Percentiles rank a stretch among this genome's conserved stretches.
phyloP scores from a whole-genome alignment of 2,113 vertebrate species.

The Pleuronectes platessa region DNA sequence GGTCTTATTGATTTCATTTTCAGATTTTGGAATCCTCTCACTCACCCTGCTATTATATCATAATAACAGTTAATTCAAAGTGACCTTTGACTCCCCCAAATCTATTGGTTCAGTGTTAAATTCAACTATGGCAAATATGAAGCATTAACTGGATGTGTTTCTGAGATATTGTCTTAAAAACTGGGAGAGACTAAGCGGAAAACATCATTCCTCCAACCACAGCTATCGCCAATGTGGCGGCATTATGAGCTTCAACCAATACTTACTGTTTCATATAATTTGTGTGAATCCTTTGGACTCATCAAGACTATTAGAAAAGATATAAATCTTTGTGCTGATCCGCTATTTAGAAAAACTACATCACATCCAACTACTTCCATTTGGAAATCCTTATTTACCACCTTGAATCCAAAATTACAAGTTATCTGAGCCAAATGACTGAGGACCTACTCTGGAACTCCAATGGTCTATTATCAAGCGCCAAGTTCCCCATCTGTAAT shows the following conservation, averaged over 20 bases:
- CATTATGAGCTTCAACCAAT: neutral
- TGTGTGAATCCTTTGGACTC: neutral
- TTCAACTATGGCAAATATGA: neutral
- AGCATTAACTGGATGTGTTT: neutral
- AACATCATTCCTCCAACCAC: neutral
- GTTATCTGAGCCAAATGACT: constrained; percentile 5
- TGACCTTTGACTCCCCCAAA: neutral
- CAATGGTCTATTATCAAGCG: neutral
- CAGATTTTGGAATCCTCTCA: too few relatives aligned
- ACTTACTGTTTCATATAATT: neutral
- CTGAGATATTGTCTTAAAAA: neutral
- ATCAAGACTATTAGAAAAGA: too few relatives aligned
- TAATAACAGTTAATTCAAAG: too few relatives aligned
- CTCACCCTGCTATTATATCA: too few relatives aligned
- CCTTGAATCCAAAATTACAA: neutral
- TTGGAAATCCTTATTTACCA: neutral
- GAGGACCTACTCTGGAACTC: neutral
- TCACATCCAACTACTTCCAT: neutral
- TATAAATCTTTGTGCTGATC: too few relatives aligned
- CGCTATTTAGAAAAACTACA: neutral
- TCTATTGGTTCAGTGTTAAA: neutral
- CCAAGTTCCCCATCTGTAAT: neutral
- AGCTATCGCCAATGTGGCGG: neutral
- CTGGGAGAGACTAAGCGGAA: neutral
- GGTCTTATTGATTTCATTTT: too few relatives aligned